These are phyloP conservation scores for Saccopteryx bilineata DNA, from an alignment of 2,113 vertebrate species.

Conservation along the genomic window DNA sequence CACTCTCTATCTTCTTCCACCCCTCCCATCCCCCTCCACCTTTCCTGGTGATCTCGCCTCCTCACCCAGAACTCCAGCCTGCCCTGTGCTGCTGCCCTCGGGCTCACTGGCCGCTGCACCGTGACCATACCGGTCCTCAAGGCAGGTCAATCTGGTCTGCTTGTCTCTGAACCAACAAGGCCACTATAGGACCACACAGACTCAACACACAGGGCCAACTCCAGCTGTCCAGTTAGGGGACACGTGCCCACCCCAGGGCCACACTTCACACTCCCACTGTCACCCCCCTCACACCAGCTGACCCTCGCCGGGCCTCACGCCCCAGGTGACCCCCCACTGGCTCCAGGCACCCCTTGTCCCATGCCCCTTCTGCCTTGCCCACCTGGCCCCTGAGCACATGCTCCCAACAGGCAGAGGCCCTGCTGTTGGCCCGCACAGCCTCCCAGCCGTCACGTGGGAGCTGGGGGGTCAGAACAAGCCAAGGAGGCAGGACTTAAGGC, in stretches of 20 bases:
- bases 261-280: not conserved
- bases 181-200: rapidly evolving
- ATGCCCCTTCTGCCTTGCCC: rapidly evolving
- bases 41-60: not conserved
- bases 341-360: too few species aligned
- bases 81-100: not conserved
- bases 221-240: rapidly evolving
- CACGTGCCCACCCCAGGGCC: rapidly evolving
- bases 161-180: not conserved
- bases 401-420: not conserved
- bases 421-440: too few species aligned
- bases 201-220: rapidly evolving
- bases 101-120: rapidly evolving
- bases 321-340: rapidly evolving
- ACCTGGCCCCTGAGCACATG: too few species aligned
- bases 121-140: not conserved
- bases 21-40: rapidly evolving
- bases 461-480: rapidly evolving
- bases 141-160: not conserved
- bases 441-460: not conserved
- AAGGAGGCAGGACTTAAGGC: not conserved
- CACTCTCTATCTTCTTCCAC: too few species aligned
- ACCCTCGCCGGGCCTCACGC: not conserved
- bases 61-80: too few species aligned
- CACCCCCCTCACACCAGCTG: rapidly evolving